Evolutionary conservation across 2,113 vertebrate species (phyloP), one percentile per base, ranked within the genome.

Genomic region (Caloenas nicobarica): DNA sequence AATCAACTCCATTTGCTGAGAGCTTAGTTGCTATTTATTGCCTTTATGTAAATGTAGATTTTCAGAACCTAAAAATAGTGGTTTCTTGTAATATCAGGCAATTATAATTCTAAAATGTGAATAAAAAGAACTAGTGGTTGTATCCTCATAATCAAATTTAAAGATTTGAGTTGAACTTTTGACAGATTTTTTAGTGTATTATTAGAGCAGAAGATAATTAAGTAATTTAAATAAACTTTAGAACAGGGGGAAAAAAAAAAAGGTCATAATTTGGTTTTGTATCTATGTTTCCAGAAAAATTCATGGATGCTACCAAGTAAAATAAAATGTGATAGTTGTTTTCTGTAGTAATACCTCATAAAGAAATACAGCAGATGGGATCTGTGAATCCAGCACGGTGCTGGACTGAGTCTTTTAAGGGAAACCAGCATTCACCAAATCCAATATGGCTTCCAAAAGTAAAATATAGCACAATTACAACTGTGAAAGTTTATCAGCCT

Each of bases 1-100:
- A 96, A 94, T 97, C 94, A 96, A 80, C 82, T 89, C 74, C 57
- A 64, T 95, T 97, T 93, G 88, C 95, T 73, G 88, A 97, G 94
- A 73, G 92, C 46, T 73, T 17, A 58, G 73, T 92, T 96, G 46
- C 86, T 97, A 68, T 86, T 89, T 89, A 77, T 96, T 96, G 61
- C 62, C 21, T 50, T 85, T 73, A 82, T 90, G 33, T 62, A 94
- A 93, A 95, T 90, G 93, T 54, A 94, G 62, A 33, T 85, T 89
- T 96, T 92, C 61, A 85, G 69, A 91, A 94, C 87, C 79, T 86
- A 97, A 89, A 86, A 53, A 95, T 96, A 58, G 86, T 79, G 46
- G 38, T 94, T 95, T 95, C 81, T 91, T 96, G 53, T 81, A 95
- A 93, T 91, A 61, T 28, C 40, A 83, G 11, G 40, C 46, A 89